Percentiles rank a stretch among this genome's conserved stretches.
These are phyloP conservation scores for Amaurobius ferox DNA, from an alignment of 2,888 invertebrate species.

Conservation along the genomic window DNA sequence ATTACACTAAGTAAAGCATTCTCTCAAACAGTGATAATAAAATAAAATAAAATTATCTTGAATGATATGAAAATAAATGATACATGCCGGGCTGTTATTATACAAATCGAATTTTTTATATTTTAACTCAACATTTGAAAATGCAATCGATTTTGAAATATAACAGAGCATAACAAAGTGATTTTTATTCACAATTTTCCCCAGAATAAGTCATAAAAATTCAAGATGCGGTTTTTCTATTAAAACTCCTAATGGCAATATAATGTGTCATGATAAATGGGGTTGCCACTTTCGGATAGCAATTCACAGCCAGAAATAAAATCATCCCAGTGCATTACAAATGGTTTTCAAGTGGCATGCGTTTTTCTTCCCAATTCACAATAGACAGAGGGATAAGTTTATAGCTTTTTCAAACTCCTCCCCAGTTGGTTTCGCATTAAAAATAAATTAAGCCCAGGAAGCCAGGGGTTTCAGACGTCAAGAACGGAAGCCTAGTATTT, in stretches of 20 bases:
- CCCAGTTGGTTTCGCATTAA: constrained; percentile 38
- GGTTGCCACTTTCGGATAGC: neutral
- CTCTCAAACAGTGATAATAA: no score
- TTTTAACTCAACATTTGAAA: no score
- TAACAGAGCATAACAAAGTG: no score
- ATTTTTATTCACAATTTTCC: no score
- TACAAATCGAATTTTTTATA: no score
- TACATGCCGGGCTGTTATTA: no score
- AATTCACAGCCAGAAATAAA: constrained; percentile 16
- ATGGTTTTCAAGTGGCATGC: constrained; percentile 20
- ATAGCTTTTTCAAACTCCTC: constrained; percentile 20
- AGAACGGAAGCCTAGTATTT: neutral
- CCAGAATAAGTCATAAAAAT: neutral
- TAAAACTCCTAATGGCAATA: neutral
- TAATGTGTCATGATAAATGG: neutral
- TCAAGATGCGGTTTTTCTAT: neutral
- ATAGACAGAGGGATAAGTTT: constrained; percentile 38
- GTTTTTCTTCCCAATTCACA: constrained; percentile 31
- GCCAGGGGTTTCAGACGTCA: neutral
- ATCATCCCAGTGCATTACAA: constrained; percentile 22
- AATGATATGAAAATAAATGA: no score
- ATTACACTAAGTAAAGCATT: no score
- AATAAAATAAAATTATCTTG: no score
- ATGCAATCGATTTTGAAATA: no score
- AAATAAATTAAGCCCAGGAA: constrained; percentile 61